A percentile compares a stretch with the other conserved stretches of the same genome.
These are phyloP conservation scores for Erebia ligea DNA, from an alignment of 2,888 invertebrate species.

Conservation along the genomic window DNA sequence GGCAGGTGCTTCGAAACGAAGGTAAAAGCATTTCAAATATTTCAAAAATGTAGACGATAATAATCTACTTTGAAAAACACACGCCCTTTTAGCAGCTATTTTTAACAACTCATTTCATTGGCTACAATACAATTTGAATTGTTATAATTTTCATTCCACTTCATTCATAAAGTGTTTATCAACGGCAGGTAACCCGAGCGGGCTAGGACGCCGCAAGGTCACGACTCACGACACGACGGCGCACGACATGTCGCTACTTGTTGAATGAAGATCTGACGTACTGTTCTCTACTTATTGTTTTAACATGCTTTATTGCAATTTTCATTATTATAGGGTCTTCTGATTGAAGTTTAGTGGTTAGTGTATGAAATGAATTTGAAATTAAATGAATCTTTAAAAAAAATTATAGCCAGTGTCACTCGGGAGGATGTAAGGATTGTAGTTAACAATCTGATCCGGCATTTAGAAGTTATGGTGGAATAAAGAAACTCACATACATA, in stretches of 20 bases:
- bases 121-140: background rate
- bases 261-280: background rate
- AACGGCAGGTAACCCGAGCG: background rate
- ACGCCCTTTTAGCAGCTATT: background rate
- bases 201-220: constrained; percentile 17
- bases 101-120: background rate
- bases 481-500: no score
- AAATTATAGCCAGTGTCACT: no score
- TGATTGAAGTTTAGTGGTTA: no score
- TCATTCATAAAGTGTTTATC: constrained; percentile 16
- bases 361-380: no score
- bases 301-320: no score
- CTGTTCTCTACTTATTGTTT: background rate
- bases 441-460: no score
- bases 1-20: constrained; percentile 12
- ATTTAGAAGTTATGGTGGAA: no score
- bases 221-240: background rate
- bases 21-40: background rate
- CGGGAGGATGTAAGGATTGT: no score
- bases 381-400: no score
- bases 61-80: background rate
- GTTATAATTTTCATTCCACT: constrained; percentile 5
- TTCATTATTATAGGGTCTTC: no score
- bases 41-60: constrained; percentile 14
- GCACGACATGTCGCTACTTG: constrained; percentile 8